Percentiles rank a stretch among this genome's conserved stretches.
phyloP scores from a whole-genome alignment of 2,797 vertebrate genomes.

The Nannoperca obscura region DNA sequence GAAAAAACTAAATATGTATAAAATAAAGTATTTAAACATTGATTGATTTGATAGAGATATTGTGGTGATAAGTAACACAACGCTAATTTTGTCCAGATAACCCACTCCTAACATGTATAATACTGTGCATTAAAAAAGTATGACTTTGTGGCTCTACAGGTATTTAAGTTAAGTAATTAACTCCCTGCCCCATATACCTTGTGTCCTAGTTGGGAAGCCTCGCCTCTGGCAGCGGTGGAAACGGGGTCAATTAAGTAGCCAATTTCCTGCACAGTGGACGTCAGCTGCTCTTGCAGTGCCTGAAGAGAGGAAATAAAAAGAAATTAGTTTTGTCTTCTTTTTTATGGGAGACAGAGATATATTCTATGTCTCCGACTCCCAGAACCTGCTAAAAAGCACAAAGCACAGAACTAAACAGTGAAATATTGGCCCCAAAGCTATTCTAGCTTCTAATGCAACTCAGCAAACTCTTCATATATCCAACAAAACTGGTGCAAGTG shows the following conservation, averaged over 20 bases:
- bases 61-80: background rate
- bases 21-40: too few species aligned
- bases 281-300: slow-evolving; percentile 98
- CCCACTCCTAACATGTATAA: background rate
- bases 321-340: slow-evolving; percentile 49
- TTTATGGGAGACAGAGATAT: slow-evolving; percentile 39
- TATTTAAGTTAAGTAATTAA: slow-evolving; percentile 60
- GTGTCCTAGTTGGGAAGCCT: slow-evolving; percentile 98
- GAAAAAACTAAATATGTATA: too few species aligned
- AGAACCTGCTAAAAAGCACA: slow-evolving; percentile 19
- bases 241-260: slow-evolving; percentile 97
- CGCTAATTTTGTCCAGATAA: background rate
- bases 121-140: slow-evolving; percentile 27
- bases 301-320: slow-evolving; percentile 71
- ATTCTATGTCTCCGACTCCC: too few species aligned
- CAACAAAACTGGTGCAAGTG: slow-evolving; percentile 1
- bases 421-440: slow-evolving; percentile 17
- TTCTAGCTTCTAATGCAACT: background rate
- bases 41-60: too few species aligned
- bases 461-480: slow-evolving; percentile 7
- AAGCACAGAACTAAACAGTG: slow-evolving; percentile 4
- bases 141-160: slow-evolving; percentile 35
- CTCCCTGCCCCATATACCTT: slow-evolving; percentile 87
- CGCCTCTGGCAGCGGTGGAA: slow-evolving; percentile 94
- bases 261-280: slow-evolving; percentile 97